Evolutionary conservation across 2,113 vertebrate species (phyloP), one percentile per base, ranked within the genome.

Genomic region (Picathartes gymnocephalus): DNA sequence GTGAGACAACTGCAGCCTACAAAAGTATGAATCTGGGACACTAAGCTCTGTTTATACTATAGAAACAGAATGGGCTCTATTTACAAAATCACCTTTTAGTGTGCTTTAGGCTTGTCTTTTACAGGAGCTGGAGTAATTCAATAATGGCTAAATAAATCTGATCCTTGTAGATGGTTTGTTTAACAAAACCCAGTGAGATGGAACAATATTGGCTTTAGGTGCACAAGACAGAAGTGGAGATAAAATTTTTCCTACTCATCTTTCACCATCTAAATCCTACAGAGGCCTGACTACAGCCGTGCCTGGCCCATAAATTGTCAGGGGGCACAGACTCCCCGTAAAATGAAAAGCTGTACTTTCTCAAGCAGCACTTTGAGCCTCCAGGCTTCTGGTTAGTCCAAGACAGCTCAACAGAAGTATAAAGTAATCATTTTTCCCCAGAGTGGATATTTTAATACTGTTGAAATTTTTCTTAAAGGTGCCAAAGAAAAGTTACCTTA

Each of bases 61-160:
- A 53, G 81, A 86, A 90, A 86, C 58, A 72, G 88, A 97, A 96
- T 37, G 57, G 71, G 33, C 40, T 90, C 13, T 95, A 87, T 96
- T 94, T 97, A 96, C 93, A 95, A 91, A 95, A 96, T 86, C 94
- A 95, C 81, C 81, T 95, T 95, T 91, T 56, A 77, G 81, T 76
- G 69, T 77, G 88, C 80, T 91, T 92, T 53, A 89, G 57, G 56
- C 64, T 93, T 1, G 6, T 90, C 72, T 92, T 95, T 96, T 90
- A 90, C 77, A 91, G 81, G 72, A 97, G 88, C 86, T 82, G 44
- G 56, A 76, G 83, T 92, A 97, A 96, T 85, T 97, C 86, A 96
- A 83, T 94, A 91, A 95, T 47, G n/a, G 57, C 76, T 87, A 94
- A 92, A 97, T 90, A 97, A 95, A 96, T 95, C 92, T 95, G 60